These are phyloP conservation scores for Timandra comae DNA, from an alignment of 2,888 invertebrate genomes.

Conservation along the genomic window DNA sequence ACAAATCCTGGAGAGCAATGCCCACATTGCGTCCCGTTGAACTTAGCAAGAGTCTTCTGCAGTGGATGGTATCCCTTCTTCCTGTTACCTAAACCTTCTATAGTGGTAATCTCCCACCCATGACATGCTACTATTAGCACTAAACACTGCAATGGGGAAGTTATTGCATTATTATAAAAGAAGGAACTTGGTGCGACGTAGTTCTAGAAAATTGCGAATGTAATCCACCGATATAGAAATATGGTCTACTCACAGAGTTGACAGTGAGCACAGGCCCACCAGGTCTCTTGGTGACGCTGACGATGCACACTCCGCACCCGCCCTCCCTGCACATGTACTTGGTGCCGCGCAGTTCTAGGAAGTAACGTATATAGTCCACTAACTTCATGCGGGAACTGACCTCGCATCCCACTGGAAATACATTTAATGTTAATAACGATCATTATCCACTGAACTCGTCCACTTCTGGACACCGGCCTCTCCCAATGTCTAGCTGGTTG, in stretches of 20 bases:
- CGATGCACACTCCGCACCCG: slow-evolving; percentile 81
- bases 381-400: slow-evolving; percentile 76
- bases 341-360: slow-evolving; percentile 77
- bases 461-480: no score
- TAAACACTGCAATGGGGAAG: slow-evolving; percentile 74
- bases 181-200: no score
- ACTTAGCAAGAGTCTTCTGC: slow-evolving; percentile 77
- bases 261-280: slow-evolving; percentile 66
- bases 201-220: background rate
- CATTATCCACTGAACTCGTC: no score
- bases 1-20: slow-evolving; percentile 87
- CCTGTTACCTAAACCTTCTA: slow-evolving; percentile 80
- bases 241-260: slow-evolving; percentile 75
- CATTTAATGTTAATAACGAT: no score
- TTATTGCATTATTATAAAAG: no score
- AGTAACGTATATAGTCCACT: slow-evolving; percentile 76
- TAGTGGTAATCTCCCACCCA: slow-evolving; percentile 81
- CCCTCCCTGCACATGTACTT: slow-evolving; percentile 83
- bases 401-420: slow-evolving; percentile 75
- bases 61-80: slow-evolving; percentile 79
- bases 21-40: slow-evolving; percentile 84
- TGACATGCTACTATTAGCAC: slow-evolving; percentile 78
- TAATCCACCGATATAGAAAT: slow-evolving; percentile 5
- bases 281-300: slow-evolving; percentile 45
- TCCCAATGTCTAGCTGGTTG: no score